These are phyloP conservation scores for Sula dactylatra DNA, from an alignment of 2,113 vertebrate species.

Conservation along the genomic window DNA sequence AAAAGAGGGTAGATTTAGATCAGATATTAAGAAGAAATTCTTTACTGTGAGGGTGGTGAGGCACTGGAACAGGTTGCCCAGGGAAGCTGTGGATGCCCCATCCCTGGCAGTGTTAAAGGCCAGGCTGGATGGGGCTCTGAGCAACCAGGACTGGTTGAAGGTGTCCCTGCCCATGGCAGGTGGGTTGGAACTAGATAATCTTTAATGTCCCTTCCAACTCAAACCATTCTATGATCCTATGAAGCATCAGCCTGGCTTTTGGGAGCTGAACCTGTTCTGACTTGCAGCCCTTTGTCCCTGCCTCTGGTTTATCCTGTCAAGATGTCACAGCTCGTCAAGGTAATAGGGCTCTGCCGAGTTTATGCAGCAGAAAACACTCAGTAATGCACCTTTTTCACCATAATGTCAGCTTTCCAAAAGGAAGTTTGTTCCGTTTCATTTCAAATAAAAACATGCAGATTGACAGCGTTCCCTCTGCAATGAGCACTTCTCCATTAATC, in stretches of 20 bases:
- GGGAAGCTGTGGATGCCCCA: neutral
- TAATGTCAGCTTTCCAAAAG: neutral
- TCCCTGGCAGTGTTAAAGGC: neutral
- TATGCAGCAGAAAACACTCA: neutral
- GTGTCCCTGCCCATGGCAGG: neutral
- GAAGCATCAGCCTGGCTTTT: neutral
- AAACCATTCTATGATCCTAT: neutral
- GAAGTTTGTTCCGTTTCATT: neutral
- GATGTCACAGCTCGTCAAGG: slow-evolving; percentile 21
- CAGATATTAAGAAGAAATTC: neutral
- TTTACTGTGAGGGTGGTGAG: neutral
- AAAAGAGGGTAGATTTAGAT: neutral
- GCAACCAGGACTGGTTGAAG: neutral
- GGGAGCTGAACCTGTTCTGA: neutral
- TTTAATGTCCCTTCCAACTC: neutral
- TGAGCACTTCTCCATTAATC: neutral
- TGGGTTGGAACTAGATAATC: neutral
- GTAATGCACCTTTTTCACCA: neutral
- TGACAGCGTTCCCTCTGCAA: neutral
- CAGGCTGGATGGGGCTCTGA: neutral
- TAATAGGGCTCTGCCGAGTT: slow-evolving; percentile 23
- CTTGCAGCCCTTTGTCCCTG: neutral
- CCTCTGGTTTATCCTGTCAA: neutral
- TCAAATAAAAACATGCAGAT: neutral
- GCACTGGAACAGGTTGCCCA: neutral